phyloP scores from a whole-genome alignment of 2,113 vertebrate genomes.

The Pampusana beccarii region DNA sequence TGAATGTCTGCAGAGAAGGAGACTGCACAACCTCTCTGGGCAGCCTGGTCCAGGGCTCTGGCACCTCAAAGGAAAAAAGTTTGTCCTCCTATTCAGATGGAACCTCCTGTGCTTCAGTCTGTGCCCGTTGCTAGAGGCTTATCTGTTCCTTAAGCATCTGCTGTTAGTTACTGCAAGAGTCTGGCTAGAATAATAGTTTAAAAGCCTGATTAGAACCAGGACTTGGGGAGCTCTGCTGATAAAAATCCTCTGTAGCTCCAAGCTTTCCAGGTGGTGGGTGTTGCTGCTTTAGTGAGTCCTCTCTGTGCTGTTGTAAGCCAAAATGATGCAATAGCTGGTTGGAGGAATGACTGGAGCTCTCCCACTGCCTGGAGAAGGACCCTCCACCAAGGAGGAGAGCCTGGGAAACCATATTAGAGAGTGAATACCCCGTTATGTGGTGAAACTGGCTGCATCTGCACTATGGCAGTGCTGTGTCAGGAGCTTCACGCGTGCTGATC shows the following conservation, averaged over 20 bases:
- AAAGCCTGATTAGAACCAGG: not conserved
- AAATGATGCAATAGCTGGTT: not conserved
- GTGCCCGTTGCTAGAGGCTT: not conserved
- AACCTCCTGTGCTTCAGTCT: no score
- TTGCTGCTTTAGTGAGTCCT: not conserved
- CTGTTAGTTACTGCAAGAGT: not conserved
- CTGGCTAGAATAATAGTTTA: not conserved
- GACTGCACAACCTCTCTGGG: no score
- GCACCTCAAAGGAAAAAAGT: no score
- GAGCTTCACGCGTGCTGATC: not conserved
- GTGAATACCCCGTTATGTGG: not conserved
- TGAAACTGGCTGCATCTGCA: not conserved
- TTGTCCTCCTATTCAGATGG: no score
- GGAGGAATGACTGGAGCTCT: not conserved
- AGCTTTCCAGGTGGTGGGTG: not conserved
- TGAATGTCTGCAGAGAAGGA: no score
- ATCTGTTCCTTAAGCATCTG: not conserved
- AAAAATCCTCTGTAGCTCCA: not conserved
- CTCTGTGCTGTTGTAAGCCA: not conserved
- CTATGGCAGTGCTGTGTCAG: not conserved
- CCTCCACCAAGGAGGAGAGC: not conserved
- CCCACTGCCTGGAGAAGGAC: not conserved
- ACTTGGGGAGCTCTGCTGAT: not conserved
- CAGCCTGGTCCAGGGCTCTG: no score
- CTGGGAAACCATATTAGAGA: not conserved